Base-by-base conservation (phyloP, 2,888 invertebrate genomes). In the Synanthedon vespiformis region DNA sequence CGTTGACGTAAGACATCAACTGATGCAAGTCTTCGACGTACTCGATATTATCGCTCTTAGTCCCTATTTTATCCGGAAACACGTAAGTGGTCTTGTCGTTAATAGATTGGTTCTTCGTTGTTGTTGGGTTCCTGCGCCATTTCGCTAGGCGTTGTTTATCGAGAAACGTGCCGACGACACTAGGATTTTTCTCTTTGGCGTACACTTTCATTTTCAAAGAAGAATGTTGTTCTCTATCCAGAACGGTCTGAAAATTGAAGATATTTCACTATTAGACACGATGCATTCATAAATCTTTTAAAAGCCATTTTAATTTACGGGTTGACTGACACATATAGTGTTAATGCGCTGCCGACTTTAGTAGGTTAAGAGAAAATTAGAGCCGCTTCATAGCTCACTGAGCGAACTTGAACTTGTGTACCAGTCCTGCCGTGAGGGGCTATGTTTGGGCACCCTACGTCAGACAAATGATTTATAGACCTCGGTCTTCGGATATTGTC, bases 151-250 rank as follows among this genome's bases (percentile, higher is more conserved):
- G 70, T 57, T 80, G 80, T 51, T 78, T 80, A 8, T 86, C 86
- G 18, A 77, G 57, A 55, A 79, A 77, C 11, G 80, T 86, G 14
- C 89, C 90, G 0, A 92, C 90, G 2, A 94, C 90, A 59, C 91
- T 92, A 0, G 91, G 91, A 34, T 87, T 88, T 59, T 93, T 93
- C 70, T 96, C 96, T 62, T 92, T 90, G 0, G 96, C 95, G 58
- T 91, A 90, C 0, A 96, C 94, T 65, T 91, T 90, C 89, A 96
- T 91, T 52, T 89, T 89, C 0, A 96, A 79, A 0, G 92, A 89
- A 13, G 92, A 87, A 40, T 93, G 90, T 57, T 90, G 89, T 75
- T 96, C 96, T 50, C 96, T 89, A 70, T 96, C 96, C 51, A 96
- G 75, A 48, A 94, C 87, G 2, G 90, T 90, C 80, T 94, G 91